These are phyloP conservation scores for Myrmecophaga tridactyla DNA, from an alignment of 2,113 vertebrate genomes.

Conservation along the genomic window DNA sequence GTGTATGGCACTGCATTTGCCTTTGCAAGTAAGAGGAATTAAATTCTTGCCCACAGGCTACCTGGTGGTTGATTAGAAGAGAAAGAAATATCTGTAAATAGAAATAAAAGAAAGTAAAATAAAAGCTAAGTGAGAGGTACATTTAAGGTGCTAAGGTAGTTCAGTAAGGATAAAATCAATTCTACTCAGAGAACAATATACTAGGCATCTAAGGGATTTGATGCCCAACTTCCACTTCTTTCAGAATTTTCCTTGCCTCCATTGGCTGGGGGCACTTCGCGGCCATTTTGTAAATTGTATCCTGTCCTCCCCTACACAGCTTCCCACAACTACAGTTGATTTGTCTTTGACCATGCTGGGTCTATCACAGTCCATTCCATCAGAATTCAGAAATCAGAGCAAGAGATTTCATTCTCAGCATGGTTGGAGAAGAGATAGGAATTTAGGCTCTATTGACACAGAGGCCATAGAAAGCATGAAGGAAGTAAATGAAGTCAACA, in stretches of 20 bases:
- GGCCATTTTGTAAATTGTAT: neutral
- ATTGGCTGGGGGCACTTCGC: neutral
- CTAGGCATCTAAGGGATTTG: neutral
- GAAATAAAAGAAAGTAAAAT: neutral
- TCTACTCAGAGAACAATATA: neutral
- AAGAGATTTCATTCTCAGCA: neutral
- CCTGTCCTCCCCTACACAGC: neutral
- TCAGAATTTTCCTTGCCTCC: neutral
- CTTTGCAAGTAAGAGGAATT: neutral
- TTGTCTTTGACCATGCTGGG: neutral
- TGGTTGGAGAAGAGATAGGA: neutral
- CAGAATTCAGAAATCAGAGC: neutral
- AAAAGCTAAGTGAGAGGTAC: neutral
- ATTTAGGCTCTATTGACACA: neutral
- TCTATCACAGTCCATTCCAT: neutral
- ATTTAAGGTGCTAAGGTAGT: neutral
- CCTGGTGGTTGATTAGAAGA: neutral
- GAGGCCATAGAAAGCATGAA: neutral
- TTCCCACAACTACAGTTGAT: neutral
- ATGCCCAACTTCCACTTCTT: neutral
- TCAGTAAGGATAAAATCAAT: neutral
- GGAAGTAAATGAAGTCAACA: neutral
- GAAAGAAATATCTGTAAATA: neutral
- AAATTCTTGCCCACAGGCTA: neutral
- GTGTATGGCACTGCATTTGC: neutral